Percentiles rank a stretch among this genome's conserved stretches.
Conservation (phyloP, 2,888 invertebrate species). For the Drosophila fulvimacula region DNA sequence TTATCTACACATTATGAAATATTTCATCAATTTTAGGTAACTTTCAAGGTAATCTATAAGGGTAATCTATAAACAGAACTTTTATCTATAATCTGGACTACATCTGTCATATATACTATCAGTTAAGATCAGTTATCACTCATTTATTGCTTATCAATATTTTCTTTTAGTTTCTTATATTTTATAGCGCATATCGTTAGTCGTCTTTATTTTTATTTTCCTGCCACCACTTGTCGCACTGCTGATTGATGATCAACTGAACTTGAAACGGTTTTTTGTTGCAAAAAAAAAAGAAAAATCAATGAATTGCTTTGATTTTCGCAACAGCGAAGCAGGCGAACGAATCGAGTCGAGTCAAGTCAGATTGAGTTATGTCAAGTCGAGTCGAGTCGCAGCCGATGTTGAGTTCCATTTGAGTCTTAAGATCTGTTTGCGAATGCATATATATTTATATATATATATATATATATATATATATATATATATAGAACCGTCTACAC, state of each 20-base stretch:
- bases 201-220: conserved; percentile 16
- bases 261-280: conserved; percentile 60
- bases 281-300: conserved; percentile 23
- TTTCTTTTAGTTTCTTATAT: neutral
- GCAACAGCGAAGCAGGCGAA: conserved; percentile 30
- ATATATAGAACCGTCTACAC: conserved; percentile 46
- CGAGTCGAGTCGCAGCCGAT: conserved; percentile 23
- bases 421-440: conserved; percentile 30
- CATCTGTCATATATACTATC: too few species aligned
- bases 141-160: neutral
- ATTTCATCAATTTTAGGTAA: neutral
- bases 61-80: neutral
- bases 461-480: conserved; percentile 6
- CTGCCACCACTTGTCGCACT: conserved; percentile 53
- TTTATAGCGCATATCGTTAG: conserved; percentile 28
- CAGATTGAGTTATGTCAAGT: conserved; percentile 9
- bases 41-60: neutral
- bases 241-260: conserved; percentile 75
- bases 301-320: conserved; percentile 53
- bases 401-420: conserved; percentile 24
- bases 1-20: neutral
- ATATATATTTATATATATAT: conserved; percentile 17
- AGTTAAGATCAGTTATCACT: neutral
- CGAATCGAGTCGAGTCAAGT: conserved; percentile 22
- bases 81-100: neutral